phyloP scores from a whole-genome alignment of 1,140 invertebrate species.

The Heliconius congener region DNA sequence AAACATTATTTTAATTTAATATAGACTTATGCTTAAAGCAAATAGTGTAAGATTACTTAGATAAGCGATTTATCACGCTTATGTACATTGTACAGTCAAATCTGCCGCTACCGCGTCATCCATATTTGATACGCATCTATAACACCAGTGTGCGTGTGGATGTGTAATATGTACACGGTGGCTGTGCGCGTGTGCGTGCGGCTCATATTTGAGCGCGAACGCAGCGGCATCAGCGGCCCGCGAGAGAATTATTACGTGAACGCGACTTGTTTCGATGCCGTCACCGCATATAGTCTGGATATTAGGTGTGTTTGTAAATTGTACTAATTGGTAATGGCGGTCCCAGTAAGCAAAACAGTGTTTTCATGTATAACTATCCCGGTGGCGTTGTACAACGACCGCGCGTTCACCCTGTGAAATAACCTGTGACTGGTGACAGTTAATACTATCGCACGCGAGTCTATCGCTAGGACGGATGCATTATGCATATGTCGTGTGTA shows the following conservation, averaged over 20 bases:
- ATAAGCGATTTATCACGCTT: constrained; percentile 60
- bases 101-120: constrained; percentile 52
- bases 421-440: constrained; percentile 35
- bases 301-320: constrained; percentile 75
- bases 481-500: constrained; percentile 71
- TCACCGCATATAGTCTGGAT: constrained; percentile 70
- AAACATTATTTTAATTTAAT: constrained; percentile 9
- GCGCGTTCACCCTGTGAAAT: constrained; percentile 60
- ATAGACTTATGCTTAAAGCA: not conserved
- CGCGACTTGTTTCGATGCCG: constrained; percentile 75
- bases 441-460: constrained; percentile 57
- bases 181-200: constrained; percentile 54
- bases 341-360: constrained; percentile 65
- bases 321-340: constrained; percentile 78
- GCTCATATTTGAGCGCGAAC: constrained; percentile 68
- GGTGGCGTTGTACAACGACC: constrained; percentile 62
- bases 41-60: constrained; percentile 30
- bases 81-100: constrained; percentile 38
- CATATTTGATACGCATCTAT: constrained; percentile 50
- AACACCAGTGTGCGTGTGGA: constrained; percentile 43
- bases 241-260: constrained; percentile 75
- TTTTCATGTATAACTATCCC: constrained; percentile 60
- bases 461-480: constrained; percentile 61
- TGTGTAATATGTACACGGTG: constrained; percentile 27
- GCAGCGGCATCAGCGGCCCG: constrained; percentile 64